phyloP scores from a whole-genome alignment of 2,113 vertebrate genomes.

The Dasyprocta punctata region DNA sequence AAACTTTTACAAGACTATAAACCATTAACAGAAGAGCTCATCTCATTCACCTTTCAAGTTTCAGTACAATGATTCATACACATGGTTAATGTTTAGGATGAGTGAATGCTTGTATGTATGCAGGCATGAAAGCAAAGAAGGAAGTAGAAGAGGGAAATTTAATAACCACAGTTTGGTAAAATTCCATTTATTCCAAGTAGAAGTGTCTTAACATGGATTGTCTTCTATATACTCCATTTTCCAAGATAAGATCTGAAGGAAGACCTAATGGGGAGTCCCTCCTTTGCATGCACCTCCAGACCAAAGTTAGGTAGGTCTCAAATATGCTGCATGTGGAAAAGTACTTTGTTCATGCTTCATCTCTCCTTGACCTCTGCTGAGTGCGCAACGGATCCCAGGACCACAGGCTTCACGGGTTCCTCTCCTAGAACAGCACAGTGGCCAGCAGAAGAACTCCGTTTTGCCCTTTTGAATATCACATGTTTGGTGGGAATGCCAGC shows the following conservation, averaged over 20 bases:
- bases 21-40: neutral
- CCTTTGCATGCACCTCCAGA: neutral
- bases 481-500: constrained; percentile 73
- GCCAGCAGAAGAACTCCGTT: neutral
- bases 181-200: neutral
- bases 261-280: neutral
- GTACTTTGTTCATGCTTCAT: neutral
- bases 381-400: neutral
- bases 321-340: neutral
- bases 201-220: neutral
- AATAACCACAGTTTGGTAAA: neutral
- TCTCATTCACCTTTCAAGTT: neutral
- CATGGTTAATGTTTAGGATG: neutral
- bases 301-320: neutral
- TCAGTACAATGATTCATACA: neutral
- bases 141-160: neutral
- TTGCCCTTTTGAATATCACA: constrained; percentile 43
- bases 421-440: no score
- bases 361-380: neutral
- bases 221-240: neutral
- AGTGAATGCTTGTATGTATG: neutral
- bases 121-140: neutral
- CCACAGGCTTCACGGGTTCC: neutral
- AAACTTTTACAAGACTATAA: neutral
- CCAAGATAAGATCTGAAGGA: neutral